Evolutionary conservation across 2,888 invertebrate species (phyloP).

Genomic region (Bimastos eiseni): DNA sequence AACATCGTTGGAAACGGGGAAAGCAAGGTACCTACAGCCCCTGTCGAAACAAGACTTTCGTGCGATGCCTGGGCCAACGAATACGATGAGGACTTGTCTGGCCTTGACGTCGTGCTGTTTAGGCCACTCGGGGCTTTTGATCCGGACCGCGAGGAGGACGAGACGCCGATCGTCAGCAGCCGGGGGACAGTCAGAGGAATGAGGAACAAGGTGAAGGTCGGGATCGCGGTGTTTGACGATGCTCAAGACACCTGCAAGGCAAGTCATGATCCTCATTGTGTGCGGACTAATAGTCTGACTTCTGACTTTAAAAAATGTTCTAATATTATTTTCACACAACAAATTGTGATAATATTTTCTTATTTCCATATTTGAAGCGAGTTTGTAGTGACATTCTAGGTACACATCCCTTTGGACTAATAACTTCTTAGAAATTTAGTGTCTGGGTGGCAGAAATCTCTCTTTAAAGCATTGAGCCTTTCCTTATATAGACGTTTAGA

Average conservation of each 20-base stretch:
- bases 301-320: background rate
- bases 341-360: too few relatives aligned
- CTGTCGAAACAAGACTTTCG: background rate
- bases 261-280: background rate
- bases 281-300: background rate
- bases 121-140: background rate
- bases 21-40: background rate
- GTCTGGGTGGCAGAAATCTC: too few relatives aligned
- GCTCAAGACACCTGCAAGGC: slow-evolving; percentile 37
- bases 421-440: too few relatives aligned
- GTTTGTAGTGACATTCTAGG: too few relatives aligned
- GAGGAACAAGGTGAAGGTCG: slow-evolving; percentile 89
- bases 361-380: too few relatives aligned
- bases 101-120: background rate
- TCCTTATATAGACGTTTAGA: too few relatives aligned
- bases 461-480: too few relatives aligned
- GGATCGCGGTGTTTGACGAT: slow-evolving; percentile 81
- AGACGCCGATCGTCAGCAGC: slow-evolving; percentile 75
- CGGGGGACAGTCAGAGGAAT: slow-evolving; percentile 91
- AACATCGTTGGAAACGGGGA: background rate
- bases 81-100: background rate
- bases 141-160: slow-evolving; percentile 43
- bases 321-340: too few relatives aligned
- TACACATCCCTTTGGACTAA: too few relatives aligned
- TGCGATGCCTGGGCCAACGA: background rate